Percentiles rank a stretch among this genome's conserved stretches.
Evolutionary conservation across 2,888 invertebrate species (phyloP).

Genomic region (Apotomis betuletana): DNA sequence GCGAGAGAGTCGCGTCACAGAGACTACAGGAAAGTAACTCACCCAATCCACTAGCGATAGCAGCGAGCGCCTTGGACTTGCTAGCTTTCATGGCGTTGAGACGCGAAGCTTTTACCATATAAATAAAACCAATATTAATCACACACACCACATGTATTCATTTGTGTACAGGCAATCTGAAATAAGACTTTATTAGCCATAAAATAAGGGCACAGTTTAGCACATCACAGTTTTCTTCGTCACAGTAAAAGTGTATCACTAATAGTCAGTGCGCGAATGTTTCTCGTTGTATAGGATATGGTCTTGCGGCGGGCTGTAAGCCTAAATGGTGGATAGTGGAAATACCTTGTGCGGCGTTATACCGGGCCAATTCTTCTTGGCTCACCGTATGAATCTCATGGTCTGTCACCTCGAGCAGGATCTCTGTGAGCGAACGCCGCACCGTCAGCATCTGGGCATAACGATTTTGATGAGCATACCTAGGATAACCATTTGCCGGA

Average conservation of each 20-base stretch:
- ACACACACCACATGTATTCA: slow-evolving; percentile 75
- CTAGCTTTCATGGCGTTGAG: slow-evolving; percentile 87
- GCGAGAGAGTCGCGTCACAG: slow-evolving; percentile 46
- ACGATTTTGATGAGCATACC: background rate
- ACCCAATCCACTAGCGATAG: slow-evolving; percentile 95
- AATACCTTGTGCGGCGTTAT: slow-evolving; percentile 93
- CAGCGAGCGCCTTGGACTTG: slow-evolving; percentile 94
- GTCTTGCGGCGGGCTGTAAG: slow-evolving; percentile 66
- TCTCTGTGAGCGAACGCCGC: slow-evolving; percentile 94
- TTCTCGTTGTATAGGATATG: slow-evolving; percentile 60
- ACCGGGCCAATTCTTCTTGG: slow-evolving; percentile 92
- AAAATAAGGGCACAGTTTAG: slow-evolving; percentile 58
- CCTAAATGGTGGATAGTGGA: slow-evolving; percentile 67
- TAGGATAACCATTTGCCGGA: no score
- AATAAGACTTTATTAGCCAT: slow-evolving; percentile 80
- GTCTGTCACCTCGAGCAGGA: slow-evolving; percentile 96
- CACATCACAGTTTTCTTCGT: slow-evolving; percentile 57
- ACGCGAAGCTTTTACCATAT: slow-evolving; percentile 86
- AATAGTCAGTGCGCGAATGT: slow-evolving; percentile 65
- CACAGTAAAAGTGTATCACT: slow-evolving; percentile 49
- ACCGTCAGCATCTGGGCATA: slow-evolving; percentile 91
- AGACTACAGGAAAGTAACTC: slow-evolving; percentile 82
- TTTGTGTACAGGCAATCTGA: slow-evolving; percentile 73
- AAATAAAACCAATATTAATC: slow-evolving; percentile 85
- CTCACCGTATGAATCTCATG: slow-evolving; percentile 93